Evolutionary conservation across 1,140 invertebrate species (phyloP), one percentile per base, ranked within the genome.

Genomic region (Heterodera carotae): DNA sequence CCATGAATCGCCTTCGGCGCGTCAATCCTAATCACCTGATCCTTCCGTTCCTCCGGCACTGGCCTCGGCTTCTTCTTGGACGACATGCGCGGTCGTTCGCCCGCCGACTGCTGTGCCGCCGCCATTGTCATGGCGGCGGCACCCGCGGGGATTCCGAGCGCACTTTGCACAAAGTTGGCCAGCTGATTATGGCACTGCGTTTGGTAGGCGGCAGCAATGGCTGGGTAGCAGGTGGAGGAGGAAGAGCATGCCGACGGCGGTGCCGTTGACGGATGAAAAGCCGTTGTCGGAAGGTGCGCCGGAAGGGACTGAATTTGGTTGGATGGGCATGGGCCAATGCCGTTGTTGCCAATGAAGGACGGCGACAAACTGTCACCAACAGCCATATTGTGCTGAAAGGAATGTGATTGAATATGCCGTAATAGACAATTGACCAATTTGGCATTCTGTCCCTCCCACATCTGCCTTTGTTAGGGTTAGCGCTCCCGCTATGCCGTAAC

Each of bases 1-100:
- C n/a, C n/a, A n/a, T n/a, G n/a, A n/a, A n/a, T n/a, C n/a, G n/a
- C n/a, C n/a, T n/a, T n/a, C n/a, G n/a, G n/a, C n/a, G n/a, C n/a
- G n/a, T n/a, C n/a, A n/a, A n/a, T n/a, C n/a, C 22, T n/a, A 10
- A 10, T 62, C 60, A n/a, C 72, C 25, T 56, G 25, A n/a, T 74
- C 72, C 56, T 74, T 74, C 72, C 34, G 27, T 34, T 74, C 72
- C 36, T 56, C 72, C n/a, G 72, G 72, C 59, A 74, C 72, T 15
- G 72, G 72, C 27, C 27, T 62, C 25, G 72, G 72, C 27, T 64
- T 56, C 34, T 39, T 74, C 22, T 74, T 74, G n/a, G 29, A 22
- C 62, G 62, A 34, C 25, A n/a, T 22, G 25, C 27, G 29, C 62
- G 62, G 29, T 29, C 62, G 1, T 7, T 66, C 29, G 1, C 27